Base-by-base conservation (phyloP, 1,140 invertebrate species). In the Drosophila hydei region DNA sequence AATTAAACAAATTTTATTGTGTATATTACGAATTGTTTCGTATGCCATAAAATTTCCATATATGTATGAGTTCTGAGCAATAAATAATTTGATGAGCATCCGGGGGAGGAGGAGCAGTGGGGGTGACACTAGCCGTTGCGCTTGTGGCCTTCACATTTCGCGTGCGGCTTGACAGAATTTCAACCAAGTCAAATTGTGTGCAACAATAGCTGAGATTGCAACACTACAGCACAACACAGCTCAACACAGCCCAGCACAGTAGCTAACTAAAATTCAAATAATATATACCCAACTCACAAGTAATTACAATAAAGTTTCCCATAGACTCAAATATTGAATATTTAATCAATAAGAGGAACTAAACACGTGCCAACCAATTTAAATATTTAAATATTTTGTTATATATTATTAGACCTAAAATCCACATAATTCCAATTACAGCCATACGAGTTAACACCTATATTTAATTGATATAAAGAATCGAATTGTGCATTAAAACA, bases 121-220 rank as follows among this genome's bases (percentile, higher is more conserved):
- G 21, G 18, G 23, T 14, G 21, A 11, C 19, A 12, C 14, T 55
- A 19, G 52, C 42, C 54, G 33, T 33, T 61, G 38, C 62, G 47
- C 36, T 27, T 63, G 23, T 72, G 62, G 69, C 69, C 69, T 72
- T 72, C 69, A 72, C 69, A 72, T 72, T 72, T 72, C 69, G 69
- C 62, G 69, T 72, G 62, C 62, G 2, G 23, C 54, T 59, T 72
- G 69, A 72, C 69, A 72, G 69, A 72, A 51, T 72, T 52, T 55
- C 69, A 67, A 54, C 27, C 38, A 48, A 45, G 38, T 72, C 54
- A 52, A 67, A 65, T 54, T 60, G 62, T 72, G 54, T 72, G 62
- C 69, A 72, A 72, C 69, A 72, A 72, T 72, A 42, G 54, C 47
- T 21, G 54, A 47, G 69, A 60, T 67, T 67, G 47, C 69, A 58